phyloP scores from a whole-genome alignment of 2,797 vertebrate species.

The Hipposideros larvatus region DNA sequence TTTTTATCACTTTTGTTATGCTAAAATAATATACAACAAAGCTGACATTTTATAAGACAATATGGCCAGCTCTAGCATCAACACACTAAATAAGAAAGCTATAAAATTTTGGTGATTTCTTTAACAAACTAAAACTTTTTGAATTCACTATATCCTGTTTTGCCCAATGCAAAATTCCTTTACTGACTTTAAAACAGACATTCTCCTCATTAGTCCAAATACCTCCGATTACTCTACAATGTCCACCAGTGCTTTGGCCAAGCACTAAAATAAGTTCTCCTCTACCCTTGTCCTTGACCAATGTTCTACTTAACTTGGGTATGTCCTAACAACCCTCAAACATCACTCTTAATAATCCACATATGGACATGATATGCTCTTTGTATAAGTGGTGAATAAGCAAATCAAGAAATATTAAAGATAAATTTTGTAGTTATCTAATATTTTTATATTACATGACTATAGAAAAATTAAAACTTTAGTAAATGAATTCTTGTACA shows the following conservation, averaged over 20 bases:
- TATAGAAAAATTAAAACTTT: neutral
- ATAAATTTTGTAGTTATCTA: neutral
- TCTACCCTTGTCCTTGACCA: neutral
- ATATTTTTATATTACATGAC: neutral
- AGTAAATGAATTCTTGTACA: neutral
- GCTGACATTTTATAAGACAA: neutral
- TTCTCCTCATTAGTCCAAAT: neutral
- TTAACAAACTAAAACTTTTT: constrained; percentile 27
- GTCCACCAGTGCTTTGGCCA: neutral
- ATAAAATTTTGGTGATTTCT: neutral
- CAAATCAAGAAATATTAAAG: neutral
- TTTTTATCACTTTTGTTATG: constrained; percentile 13
- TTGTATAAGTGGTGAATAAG: neutral
- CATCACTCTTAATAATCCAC: neutral
- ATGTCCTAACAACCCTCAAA: neutral
- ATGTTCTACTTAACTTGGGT: neutral
- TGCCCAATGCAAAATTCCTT: neutral
- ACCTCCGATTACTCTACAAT: neutral
- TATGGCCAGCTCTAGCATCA: neutral
- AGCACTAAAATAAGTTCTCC: neutral
- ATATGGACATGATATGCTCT: neutral
- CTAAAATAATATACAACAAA: neutral
- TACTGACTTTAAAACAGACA: constrained; percentile 23
- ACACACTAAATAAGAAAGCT: neutral
- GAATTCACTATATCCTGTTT: neutral